phyloP scores from a whole-genome alignment of 2,797 vertebrate genomes.

The Tympanoctomys barrerae region DNA sequence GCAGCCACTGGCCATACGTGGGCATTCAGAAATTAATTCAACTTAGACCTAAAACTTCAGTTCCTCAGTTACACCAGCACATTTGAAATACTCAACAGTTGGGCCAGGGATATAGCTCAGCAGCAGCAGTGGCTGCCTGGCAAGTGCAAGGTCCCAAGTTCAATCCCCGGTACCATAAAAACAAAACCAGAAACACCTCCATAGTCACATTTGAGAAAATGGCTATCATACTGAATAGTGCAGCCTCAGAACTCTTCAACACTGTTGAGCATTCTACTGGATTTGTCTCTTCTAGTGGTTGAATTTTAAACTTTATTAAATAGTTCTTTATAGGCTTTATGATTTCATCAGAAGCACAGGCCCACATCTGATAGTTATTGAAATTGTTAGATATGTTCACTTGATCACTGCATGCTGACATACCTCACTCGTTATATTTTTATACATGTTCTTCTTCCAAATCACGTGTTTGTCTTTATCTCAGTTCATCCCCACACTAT shows the following conservation, averaged over 20 bases:
- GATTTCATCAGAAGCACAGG: constrained; percentile 23
- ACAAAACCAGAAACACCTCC: neutral
- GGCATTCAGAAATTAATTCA: neutral
- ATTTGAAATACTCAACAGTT: neutral
- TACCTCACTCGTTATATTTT: constrained; percentile 46
- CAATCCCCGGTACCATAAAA: no score
- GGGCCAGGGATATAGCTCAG: no score
- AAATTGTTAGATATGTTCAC: constrained; percentile 48
- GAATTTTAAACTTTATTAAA: neutral
- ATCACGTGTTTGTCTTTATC: constrained; percentile 60
- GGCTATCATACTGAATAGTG: neutral
- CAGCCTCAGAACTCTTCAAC: neutral
- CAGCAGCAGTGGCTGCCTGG: no score
- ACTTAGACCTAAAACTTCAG: neutral
- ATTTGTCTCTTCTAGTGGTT: neutral
- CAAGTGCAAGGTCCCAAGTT: no score
- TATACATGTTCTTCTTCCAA: constrained; percentile 57
- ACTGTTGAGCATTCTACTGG: neutral
- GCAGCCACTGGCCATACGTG: neutral
- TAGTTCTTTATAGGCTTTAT: neutral
- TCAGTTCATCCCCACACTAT: constrained; percentile 48
- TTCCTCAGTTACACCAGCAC: neutral
- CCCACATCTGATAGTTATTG: neutral
- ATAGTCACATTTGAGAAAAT: neutral
- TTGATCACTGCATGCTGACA: constrained; percentile 46